Evolutionary conservation across 2,797 vertebrate species (phyloP), one percentile per base, ranked within the genome.

Genomic region (Hephaestus fuliginosus): DNA sequence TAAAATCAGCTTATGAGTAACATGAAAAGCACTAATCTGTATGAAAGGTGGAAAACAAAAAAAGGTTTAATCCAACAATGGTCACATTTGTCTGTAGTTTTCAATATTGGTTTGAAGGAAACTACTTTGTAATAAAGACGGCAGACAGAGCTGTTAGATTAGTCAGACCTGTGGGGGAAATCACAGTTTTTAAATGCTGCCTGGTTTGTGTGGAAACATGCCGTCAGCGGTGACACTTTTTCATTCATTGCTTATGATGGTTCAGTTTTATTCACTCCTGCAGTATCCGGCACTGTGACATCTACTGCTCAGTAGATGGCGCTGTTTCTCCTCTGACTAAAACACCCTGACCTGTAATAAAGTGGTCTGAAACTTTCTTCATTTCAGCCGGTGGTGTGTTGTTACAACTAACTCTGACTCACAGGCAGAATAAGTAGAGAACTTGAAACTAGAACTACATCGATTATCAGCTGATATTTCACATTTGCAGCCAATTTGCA

Each of bases 221-320:
- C 3, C 1, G 4, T 14, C 41, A 30, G 2, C 4, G 2, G 4
- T 30, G 22, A 52, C 22, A 44, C 14, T 14, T 41, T 20, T 56
- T 28, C 7, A 36, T 58, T 46, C 3, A 65, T 1, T 43, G 20
- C 3, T 12, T 1, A 25, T 12, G 3, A 0, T 18, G 9, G 25
- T 10, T 49, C 25, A 33, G 3, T 25, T 64, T 28, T 14, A 10
- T 15, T 70, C 30, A 58, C 25, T 28, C 43, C 15, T 20, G 1
- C 5, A 30, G 8, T 1, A 0, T 15, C 53, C 72, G 55, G 22
- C 22, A 28, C 70, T 63, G 70, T 51, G 17, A 2, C 60, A 0
- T 4, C 4, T 33, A 0, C 5, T 5, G 7, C 28, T 62, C 92
- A 88, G 70, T 71, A 90, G 91, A 88, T 82, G 91, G 82, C 63